A percentile compares a stretch with the other conserved stretches of the same genome.
phyloP scores from a whole-genome alignment of 2,888 invertebrate species.

The Scaptomyza cyrtandrae region DNA sequence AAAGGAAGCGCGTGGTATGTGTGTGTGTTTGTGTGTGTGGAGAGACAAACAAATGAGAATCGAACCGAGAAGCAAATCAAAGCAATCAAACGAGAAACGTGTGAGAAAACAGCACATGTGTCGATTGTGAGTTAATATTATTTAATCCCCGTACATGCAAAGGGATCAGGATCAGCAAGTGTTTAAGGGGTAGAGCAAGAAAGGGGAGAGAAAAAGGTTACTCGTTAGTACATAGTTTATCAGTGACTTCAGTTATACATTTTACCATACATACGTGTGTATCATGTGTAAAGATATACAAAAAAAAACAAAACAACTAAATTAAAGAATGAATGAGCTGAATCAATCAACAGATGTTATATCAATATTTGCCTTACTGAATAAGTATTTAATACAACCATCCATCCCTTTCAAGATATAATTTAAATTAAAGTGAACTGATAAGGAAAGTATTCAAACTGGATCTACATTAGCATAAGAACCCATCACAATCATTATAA shows the following conservation, averaged over 20 bases:
- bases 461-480: conserved; percentile 3
- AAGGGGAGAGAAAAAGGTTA: conserved; percentile 32
- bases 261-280: not conserved
- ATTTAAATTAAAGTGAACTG: too few species aligned
- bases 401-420: too few species aligned
- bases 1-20: conserved; percentile 80
- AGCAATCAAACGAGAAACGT: conserved; percentile 63
- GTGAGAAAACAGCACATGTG: conserved; percentile 33
- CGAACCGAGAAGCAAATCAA: conserved; percentile 61
- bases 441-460: not conserved
- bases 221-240: conserved; percentile 50
- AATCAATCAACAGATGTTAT: not conserved
- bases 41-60: conserved; percentile 51
- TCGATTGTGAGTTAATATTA: conserved; percentile 25
- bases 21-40: conserved; percentile 25
- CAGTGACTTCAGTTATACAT: not conserved
- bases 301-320: not conserved
- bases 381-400: not conserved
- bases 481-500: conserved; percentile 24
- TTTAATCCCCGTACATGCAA: conserved; percentile 31
- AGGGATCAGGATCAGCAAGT: conserved; percentile 3
- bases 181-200: conserved; percentile 9
- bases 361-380: not conserved
- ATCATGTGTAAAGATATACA: not conserved
- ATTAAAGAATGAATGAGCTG: not conserved